A percentile compares a stretch with the other conserved stretches of the same genome.
phyloP scores from a whole-genome alignment of 1,140 invertebrate species.

The Diorhabda sublineata region DNA sequence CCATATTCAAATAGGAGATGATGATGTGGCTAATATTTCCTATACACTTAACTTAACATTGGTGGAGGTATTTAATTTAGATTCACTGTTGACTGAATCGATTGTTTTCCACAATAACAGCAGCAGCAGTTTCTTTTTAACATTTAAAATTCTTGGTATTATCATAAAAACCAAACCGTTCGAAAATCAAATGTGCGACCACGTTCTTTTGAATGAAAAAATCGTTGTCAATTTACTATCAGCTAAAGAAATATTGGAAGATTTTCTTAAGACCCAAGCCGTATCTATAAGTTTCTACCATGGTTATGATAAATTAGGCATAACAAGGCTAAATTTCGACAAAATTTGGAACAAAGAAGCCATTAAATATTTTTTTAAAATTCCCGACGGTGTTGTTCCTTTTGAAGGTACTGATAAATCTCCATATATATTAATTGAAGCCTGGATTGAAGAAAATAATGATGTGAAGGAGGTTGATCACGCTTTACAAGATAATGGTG shows the following conservation, averaged over 20 bases:
- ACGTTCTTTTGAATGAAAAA: conserved; percentile 37
- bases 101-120: conserved; percentile 35
- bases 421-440: conserved; percentile 24
- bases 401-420: conserved; percentile 21
- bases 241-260: conserved; percentile 26
- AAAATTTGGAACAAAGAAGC: conserved; percentile 21
- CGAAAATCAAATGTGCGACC: conserved; percentile 32
- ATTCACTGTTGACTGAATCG: conserved; percentile 37
- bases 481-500: not conserved
- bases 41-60: conserved; percentile 36
- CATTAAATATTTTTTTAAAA: conserved; percentile 30
- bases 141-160: conserved; percentile 40
- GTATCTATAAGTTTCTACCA: conserved; percentile 36
- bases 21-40: conserved; percentile 21
- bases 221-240: conserved; percentile 40
- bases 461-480: not conserved
- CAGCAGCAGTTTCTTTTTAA: conserved; percentile 35
- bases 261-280: conserved; percentile 36
- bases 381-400: conserved; percentile 32
- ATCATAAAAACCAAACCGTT: conserved; percentile 42
- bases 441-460: conserved; percentile 19
- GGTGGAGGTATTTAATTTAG: conserved; percentile 34
- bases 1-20: conserved; percentile 37
- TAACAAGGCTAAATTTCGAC: conserved; percentile 30
- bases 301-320: conserved; percentile 34